A percentile compares a stretch with the other conserved stretches of the same genome.
phyloP scores from a whole-genome alignment of 2,797 vertebrate genomes.

The Centroberyx gerrardi region DNA sequence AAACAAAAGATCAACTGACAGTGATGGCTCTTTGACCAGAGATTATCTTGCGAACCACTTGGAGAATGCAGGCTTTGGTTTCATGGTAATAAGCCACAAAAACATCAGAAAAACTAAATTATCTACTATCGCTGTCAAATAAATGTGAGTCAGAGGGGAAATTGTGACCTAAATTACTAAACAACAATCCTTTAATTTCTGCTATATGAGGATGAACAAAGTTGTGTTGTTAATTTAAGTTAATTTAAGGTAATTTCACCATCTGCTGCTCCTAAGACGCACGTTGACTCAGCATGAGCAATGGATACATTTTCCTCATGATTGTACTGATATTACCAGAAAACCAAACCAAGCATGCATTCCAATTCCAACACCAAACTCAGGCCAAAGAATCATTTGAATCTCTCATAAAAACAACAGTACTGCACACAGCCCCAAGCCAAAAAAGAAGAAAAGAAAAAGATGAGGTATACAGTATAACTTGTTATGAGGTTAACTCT shows the following conservation, averaged over 20 bases:
- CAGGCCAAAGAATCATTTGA: conserved; percentile 7
- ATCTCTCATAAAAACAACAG: background rate
- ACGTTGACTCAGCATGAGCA: background rate
- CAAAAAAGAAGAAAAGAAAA: background rate
- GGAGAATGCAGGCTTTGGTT: conserved; percentile 56
- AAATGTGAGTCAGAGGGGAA: conserved; percentile 38
- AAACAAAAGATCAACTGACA: conserved; percentile 26
- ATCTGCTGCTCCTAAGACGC: background rate
- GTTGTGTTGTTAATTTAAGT: background rate
- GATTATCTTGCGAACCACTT: conserved; percentile 30
- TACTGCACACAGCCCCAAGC: background rate
- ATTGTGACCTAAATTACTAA: conserved; percentile 40
- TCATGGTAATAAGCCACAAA: conserved; percentile 45
- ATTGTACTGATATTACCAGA: background rate
- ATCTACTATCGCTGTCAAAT: conserved; percentile 37
- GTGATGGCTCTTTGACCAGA: conserved; percentile 12
- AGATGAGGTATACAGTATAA: background rate
- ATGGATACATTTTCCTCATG: background rate
- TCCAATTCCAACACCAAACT: conserved; percentile 2
- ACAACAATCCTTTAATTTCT: conserved; percentile 31
- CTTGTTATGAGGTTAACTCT: background rate
- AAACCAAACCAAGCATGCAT: background rate
- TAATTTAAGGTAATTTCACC: conserved; percentile 23
- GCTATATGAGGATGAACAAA: conserved; percentile 24
- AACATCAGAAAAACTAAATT: conserved; percentile 43